Conservation (phyloP, 2,113 vertebrate species). For the Eira barbara region DNA sequence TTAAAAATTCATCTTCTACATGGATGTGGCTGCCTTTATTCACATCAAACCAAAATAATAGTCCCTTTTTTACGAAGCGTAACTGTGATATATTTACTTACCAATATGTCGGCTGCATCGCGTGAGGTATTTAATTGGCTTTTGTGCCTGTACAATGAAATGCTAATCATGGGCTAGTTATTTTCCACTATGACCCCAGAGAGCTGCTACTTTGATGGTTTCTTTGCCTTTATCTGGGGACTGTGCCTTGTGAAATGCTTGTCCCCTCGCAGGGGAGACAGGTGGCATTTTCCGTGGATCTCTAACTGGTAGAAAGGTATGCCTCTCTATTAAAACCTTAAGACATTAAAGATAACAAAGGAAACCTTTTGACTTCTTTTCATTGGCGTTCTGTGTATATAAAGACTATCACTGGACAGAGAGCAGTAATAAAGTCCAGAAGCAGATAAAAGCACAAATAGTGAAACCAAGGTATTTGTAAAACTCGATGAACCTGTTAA, state of each 20-base stretch:
- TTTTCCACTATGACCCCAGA: background rate
- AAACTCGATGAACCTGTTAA: constrained; percentile 80
- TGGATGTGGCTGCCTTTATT: background rate
- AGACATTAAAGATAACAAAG: constrained; percentile 52
- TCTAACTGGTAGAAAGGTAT: background rate
- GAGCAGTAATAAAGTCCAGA: constrained; percentile 81
- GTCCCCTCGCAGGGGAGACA: background rate
- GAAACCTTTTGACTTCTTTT: constrained; percentile 64
- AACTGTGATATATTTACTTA: background rate
- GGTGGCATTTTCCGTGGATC: background rate
- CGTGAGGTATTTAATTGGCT: background rate
- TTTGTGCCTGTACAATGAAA: background rate
- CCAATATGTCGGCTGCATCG: background rate
- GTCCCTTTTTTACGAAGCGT: background rate
- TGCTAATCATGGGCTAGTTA: background rate
- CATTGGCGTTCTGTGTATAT: constrained; percentile 56
- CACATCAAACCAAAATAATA: background rate
- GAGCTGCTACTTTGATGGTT: background rate
- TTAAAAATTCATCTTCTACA: background rate
- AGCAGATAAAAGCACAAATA: constrained; percentile 80
- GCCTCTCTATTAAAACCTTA: constrained; percentile 68
- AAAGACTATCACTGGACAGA: constrained; percentile 78
- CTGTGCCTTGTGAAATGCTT: constrained; percentile 64
- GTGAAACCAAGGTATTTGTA: constrained; percentile 75
- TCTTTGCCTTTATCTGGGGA: constrained; percentile 14